These are phyloP conservation scores for Calliphora vomitoria DNA, from an alignment of 2,888 invertebrate species.

Conservation along the genomic window DNA sequence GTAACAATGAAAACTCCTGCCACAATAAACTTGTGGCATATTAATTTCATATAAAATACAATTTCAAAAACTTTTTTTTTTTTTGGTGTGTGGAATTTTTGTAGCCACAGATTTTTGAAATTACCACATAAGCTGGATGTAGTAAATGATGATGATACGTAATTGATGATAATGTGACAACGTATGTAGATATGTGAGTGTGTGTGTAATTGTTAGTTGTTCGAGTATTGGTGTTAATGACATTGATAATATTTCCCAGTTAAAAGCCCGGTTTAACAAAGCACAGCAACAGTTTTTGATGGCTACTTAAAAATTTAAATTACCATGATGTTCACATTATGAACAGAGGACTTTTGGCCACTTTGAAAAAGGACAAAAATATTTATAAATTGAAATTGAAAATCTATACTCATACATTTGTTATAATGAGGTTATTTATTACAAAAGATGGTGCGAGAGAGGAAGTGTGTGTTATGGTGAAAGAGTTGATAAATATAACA, in stretches of 20 bases:
- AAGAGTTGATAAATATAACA: slow-evolving; percentile 49
- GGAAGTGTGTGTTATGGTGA: not conserved
- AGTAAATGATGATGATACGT: slow-evolving; percentile 51
- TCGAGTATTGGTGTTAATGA: slow-evolving; percentile 49
- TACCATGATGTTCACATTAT: slow-evolving; percentile 70
- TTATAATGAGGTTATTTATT: not conserved
- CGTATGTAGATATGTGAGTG: not conserved
- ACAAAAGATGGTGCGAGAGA: not conserved
- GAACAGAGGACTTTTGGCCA: not conserved
- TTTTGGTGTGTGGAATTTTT: not conserved
- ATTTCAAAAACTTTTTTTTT: slow-evolving; percentile 1
- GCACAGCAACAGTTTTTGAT: slow-evolving; percentile 74
- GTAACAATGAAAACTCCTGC: slow-evolving; percentile 23
- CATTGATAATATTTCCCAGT: slow-evolving; percentile 57
- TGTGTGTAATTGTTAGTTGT: not conserved
- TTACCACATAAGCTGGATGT: slow-evolving; percentile 69
- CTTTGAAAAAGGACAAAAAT: slow-evolving; percentile 39
- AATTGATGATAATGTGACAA: slow-evolving; percentile 61
- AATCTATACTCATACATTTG: not conserved
- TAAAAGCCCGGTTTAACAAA: slow-evolving; percentile 68
- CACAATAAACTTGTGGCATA: slow-evolving; percentile 46
- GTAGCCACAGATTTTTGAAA: slow-evolving; percentile 69
- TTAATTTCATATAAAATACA: slow-evolving; percentile 71
- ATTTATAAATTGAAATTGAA: slow-evolving; percentile 52
- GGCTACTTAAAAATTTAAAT: slow-evolving; percentile 80